Evolutionary conservation across 1,140 invertebrate genomes (phyloP).

Genomic region (Bombus sylvicola): DNA sequence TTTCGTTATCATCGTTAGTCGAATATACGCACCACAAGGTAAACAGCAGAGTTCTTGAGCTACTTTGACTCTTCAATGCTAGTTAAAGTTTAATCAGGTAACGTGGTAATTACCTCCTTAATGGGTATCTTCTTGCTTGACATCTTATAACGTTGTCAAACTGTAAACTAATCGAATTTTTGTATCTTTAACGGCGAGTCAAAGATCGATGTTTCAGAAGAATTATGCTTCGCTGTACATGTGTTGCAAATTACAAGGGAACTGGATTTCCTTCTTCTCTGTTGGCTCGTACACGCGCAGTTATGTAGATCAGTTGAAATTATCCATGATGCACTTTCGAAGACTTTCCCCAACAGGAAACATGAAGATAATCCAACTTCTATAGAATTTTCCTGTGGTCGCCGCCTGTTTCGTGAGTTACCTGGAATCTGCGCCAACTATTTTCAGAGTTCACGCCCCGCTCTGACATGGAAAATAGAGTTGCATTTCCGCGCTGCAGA

Average conservation of each 20-base stretch:
- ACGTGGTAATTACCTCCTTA: neutral
- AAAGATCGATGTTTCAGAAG: neutral
- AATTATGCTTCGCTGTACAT: neutral
- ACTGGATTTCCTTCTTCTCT: neutral
- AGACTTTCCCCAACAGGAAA: neutral
- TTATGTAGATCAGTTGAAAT: neutral
- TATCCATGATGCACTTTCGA: neutral
- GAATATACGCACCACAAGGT: neutral
- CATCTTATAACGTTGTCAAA: neutral
- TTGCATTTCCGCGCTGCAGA: conserved; percentile 6
- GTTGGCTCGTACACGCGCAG: neutral
- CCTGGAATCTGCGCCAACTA: neutral
- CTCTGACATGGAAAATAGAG: conserved; percentile 26
- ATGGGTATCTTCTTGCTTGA: neutral
- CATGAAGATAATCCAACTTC: conserved; percentile 24
- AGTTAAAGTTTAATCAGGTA: neutral
- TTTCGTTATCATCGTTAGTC: neutral
- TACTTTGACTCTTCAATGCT: neutral
- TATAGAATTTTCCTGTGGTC: neutral
- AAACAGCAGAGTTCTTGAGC: neutral
- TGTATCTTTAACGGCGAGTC: neutral
- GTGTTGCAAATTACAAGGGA: neutral
- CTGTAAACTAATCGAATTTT: neutral
- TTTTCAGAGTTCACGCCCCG: conserved; percentile 22
- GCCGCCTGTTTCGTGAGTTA: no score